Evolutionary conservation across 2,888 invertebrate genomes (phyloP).

Genomic region (Mimas tiliae): DNA sequence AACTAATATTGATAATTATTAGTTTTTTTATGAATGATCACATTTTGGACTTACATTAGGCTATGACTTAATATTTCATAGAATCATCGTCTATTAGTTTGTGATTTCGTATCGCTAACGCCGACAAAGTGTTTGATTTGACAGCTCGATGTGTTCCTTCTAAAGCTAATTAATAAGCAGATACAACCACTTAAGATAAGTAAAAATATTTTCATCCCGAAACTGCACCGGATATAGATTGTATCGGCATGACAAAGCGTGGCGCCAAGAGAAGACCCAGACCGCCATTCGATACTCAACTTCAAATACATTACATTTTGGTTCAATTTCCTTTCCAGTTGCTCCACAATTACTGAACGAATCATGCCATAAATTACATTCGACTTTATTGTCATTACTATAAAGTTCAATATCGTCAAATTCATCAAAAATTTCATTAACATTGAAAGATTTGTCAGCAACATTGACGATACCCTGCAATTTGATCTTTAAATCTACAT

Average conservation of each 20-base stretch:
- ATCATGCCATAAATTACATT: constrained; percentile 37
- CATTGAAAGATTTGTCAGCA: constrained; percentile 67
- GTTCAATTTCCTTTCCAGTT: constrained; percentile 38
- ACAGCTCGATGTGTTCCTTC: constrained; percentile 78
- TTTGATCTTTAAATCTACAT: constrained; percentile 30
- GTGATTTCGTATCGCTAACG: constrained; percentile 49
- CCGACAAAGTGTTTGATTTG: constrained; percentile 82
- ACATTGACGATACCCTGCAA: constrained; percentile 37
- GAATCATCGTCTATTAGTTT: constrained; percentile 76
- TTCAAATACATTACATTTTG: constrained; percentile 28
- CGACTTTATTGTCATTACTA: constrained; percentile 38
- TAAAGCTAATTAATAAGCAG: constrained; percentile 83
- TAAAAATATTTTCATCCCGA: constrained; percentile 84
- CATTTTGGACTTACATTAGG: constrained; percentile 52
- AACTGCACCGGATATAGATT: constrained; percentile 83
- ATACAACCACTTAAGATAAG: constrained; percentile 85
- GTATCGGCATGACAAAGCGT: constrained; percentile 83
- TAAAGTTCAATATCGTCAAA: constrained; percentile 49
- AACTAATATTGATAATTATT: constrained; percentile 37
- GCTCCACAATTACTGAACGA: constrained; percentile 41
- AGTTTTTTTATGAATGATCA: constrained; percentile 39
- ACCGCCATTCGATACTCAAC: constrained; percentile 38
- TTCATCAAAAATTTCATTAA: constrained; percentile 49
- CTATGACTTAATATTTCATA: constrained; percentile 57
- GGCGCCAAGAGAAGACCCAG: constrained; percentile 69